A percentile compares a stretch with the other conserved stretches of the same genome.
These are phyloP conservation scores for Atractosteus spatula DNA, from an alignment of 2,113 vertebrate species.

Conservation along the genomic window DNA sequence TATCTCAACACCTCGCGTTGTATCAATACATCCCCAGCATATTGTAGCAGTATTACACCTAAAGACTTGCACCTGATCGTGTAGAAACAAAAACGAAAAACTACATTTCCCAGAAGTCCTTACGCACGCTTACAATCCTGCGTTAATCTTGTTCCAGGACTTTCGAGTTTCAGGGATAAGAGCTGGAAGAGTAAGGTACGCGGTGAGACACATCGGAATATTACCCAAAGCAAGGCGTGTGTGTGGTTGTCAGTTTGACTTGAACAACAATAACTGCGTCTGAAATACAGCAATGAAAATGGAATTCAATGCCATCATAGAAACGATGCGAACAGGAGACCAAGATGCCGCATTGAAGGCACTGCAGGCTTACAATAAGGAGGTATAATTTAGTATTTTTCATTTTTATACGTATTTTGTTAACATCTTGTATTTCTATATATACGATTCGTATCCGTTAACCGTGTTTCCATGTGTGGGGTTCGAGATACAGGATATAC, in stretches of 20 bases:
- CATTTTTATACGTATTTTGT: too few relatives aligned
- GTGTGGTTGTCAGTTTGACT: constrained; percentile 9
- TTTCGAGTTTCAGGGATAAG: constrained; percentile 36
- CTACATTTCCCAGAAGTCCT: constrained; percentile 37
- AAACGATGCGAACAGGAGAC: constrained; percentile 73
- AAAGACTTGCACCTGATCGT: too few relatives aligned
- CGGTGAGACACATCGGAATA: constrained; percentile 28
- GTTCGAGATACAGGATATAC: too few relatives aligned
- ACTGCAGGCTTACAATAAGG: constrained; percentile 73
- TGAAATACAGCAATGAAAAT: constrained; percentile 55
- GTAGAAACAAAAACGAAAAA: neutral
- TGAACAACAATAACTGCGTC: constrained; percentile 8
- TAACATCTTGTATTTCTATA: too few relatives aligned
- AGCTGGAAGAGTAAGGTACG: constrained; percentile 17
- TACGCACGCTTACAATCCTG: constrained; percentile 27
- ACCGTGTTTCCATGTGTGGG: too few relatives aligned
- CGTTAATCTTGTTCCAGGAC: constrained; percentile 47
- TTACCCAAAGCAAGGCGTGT: constrained; percentile 13
- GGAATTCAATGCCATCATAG: constrained; percentile 73
- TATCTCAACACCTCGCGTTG: too few relatives aligned
- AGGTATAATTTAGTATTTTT: too few relatives aligned
- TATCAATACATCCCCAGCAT: too few relatives aligned
- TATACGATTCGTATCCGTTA: too few relatives aligned
- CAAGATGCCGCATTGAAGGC: constrained; percentile 71
- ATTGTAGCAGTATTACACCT: too few relatives aligned